Base-by-base conservation (phyloP, 2,888 invertebrate species). In the Leptinotarsa peninsularis region DNA sequence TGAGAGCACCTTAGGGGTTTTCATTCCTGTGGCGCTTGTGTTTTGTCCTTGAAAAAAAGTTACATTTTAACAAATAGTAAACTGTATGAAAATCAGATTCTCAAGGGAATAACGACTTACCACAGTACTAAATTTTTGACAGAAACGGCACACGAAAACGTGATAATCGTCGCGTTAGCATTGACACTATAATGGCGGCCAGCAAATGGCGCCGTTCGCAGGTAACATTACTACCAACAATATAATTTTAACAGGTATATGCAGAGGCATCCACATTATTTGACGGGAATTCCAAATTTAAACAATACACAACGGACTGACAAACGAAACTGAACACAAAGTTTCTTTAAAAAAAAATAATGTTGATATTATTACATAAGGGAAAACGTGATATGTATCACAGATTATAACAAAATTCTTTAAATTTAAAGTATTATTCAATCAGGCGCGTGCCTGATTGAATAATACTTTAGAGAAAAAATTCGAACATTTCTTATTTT, bases 261-360 rank as follows among this genome's bases (percentile, higher is more conserved):
- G 43, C 50, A 15, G 15, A 17, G 14, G 50, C 50, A 50, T 50
- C 50, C 50, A 17, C 17, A 13, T 50, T 17, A 67, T 33, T 43
- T 67, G 4, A 33, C 49, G 43, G 1, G 33, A 67, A 67, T 67
- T 33, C 43, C 43, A 33, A 67, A 43, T 67, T 67, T 3, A 1
- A 67, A 3, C 15, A 67, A 67, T 43, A 67, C 67, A 33, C 67
- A 67, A 3, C 15, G 67, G 67, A 67, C 67, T 67, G 43, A 67
- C 67, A 15, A 43, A 67, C 23, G 3, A 67, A 43, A 67, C 15
- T 66, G n/a, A 43, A 67, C 43, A 43, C 0, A 67, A 23, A 67
- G 67, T 67, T 67, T 67, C n/a, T 67, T 67, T 2, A 4, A 15
- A 50, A 50, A 50, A 50, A 50, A 17, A 52, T 5, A 15, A 15